A percentile compares a stretch with the other conserved stretches of the same genome.
Conservation (phyloP, 2,888 invertebrate species). For the Venusia cambrica region DNA sequence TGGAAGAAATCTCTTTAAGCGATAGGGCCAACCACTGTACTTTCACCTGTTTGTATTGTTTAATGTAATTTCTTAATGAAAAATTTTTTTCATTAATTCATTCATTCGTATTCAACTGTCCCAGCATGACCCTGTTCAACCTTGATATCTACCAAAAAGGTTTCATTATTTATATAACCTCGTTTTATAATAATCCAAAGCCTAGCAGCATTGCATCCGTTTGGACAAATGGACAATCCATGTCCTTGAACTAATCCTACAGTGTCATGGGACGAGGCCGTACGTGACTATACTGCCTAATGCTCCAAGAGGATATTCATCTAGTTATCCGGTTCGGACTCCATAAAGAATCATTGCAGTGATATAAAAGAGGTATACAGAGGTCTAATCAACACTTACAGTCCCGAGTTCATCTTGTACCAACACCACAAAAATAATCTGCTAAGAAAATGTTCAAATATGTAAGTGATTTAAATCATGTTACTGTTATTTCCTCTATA, state of each 20-base stretch:
- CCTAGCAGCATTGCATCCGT: constrained; percentile 11
- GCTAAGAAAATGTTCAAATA: constrained; percentile 71
- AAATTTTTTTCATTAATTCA: too few relatives aligned
- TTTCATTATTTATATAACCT: too few relatives aligned
- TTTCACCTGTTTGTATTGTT: too few relatives aligned
- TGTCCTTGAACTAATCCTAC: constrained; percentile 49
- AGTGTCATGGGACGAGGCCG: constrained; percentile 54
- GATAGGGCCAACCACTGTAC: too few relatives aligned
- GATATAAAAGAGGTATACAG: constrained; percentile 43
- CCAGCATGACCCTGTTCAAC: too few relatives aligned
- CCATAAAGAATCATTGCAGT: constrained; percentile 36
- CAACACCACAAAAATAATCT: constrained; percentile 30
- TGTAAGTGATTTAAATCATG: too few relatives aligned
- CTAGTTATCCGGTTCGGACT: constrained; percentile 56
- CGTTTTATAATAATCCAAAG: not conserved
- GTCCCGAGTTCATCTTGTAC: constrained; percentile 29
- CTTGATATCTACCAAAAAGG: too few relatives aligned
- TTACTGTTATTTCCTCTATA: too few relatives aligned
- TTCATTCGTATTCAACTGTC: too few relatives aligned
- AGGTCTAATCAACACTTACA: constrained; percentile 38
- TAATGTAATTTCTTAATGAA: too few relatives aligned
- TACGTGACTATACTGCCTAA: constrained; percentile 61
- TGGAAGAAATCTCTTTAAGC: too few relatives aligned
- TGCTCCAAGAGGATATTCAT: constrained; percentile 56
- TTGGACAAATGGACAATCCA: constrained; percentile 17